phyloP scores from a whole-genome alignment of 2,113 vertebrate species.

The Gorsachius goisagi region DNA sequence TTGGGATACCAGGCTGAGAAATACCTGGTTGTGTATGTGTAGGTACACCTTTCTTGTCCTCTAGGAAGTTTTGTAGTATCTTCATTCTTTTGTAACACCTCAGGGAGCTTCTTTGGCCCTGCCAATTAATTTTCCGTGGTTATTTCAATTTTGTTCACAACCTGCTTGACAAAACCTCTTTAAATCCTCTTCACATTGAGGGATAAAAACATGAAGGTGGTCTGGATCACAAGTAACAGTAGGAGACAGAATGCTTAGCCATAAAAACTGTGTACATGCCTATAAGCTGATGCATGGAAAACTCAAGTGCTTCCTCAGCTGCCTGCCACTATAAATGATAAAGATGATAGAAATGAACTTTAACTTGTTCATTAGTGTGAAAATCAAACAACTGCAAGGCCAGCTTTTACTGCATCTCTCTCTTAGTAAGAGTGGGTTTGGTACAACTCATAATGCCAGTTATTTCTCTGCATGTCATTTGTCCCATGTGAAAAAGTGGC shows the following conservation, averaged over 20 bases:
- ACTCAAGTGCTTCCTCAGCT: slow-evolving; percentile 54
- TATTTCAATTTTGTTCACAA: slow-evolving; percentile 28
- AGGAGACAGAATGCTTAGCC: slow-evolving; percentile 48
- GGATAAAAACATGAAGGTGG: not conserved
- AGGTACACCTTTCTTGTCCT: not conserved
- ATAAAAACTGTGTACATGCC: not conserved
- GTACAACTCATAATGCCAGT: not conserved
- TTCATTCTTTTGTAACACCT: not conserved
- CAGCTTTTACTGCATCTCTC: not conserved
- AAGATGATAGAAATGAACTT: slow-evolving; percentile 15
- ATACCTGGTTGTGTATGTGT: not conserved
- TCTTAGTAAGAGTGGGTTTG: not conserved
- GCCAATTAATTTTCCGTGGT: slow-evolving; percentile 18
- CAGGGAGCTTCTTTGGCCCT: slow-evolving; percentile 1
- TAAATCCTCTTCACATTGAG: not conserved
- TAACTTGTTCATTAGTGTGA: slow-evolving; percentile 36
- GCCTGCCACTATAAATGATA: slow-evolving; percentile 31
- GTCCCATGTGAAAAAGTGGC: not conserved
- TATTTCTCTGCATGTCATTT: not conserved
- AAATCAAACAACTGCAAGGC: not conserved
- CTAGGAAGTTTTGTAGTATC: not conserved
- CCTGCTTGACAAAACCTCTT: not conserved
- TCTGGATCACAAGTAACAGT: slow-evolving; percentile 2
- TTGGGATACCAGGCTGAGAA: not conserved
- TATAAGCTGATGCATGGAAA: slow-evolving; percentile 40